Base-by-base conservation (phyloP, 2,113 vertebrate genomes). In the Gorilla gorilla region DNA sequence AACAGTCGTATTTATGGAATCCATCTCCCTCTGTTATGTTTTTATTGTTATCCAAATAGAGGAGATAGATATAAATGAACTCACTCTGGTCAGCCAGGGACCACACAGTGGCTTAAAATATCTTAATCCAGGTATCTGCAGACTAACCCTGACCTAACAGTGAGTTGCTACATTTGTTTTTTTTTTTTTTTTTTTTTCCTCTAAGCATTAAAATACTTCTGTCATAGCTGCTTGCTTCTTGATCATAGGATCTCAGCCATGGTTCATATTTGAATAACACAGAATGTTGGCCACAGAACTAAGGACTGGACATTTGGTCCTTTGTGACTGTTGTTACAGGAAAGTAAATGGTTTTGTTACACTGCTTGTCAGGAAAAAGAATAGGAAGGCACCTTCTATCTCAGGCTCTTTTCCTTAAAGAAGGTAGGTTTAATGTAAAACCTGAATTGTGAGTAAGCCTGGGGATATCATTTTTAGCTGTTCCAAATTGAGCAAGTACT, bases 1-100 rank as follows among this genome's bases (percentile, higher is more conserved):
- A 98, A 99, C 99, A 40, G 99, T 99, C 99, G 43, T 73, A 27
- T n/a, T 16, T 13, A 38, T 38, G 55, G 43, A 72, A 30, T 81
- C 30, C 11, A 30, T 50, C 14, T 64, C 13, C 27, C 13, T 75
- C 55, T 73, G 3, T 23, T 79, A 40, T 38, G 8, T 20, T 73
- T 43, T 59, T 38, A 5, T 14, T 35, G 17, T 45, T 61, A 12
- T 35, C 50, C 48, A 86, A 87, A 43, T 22, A 43, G 8, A 4
- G 10, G 52, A 4, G 20, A 25, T 59, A 59, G 7, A 35, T 11
- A 27, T 13, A 72, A 45, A 79, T 22, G 50, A 91, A 18, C 13
- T 38, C 40, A 40, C 40, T 4, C 18, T 23, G 61, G 2, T 59
- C 23, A 84, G 38, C 25, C 6, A 10, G 23, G 48, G 43, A 50